Evolutionary conservation across 2,113 vertebrate species (phyloP).

Genomic region (Craseonycteris thonglongyai): DNA sequence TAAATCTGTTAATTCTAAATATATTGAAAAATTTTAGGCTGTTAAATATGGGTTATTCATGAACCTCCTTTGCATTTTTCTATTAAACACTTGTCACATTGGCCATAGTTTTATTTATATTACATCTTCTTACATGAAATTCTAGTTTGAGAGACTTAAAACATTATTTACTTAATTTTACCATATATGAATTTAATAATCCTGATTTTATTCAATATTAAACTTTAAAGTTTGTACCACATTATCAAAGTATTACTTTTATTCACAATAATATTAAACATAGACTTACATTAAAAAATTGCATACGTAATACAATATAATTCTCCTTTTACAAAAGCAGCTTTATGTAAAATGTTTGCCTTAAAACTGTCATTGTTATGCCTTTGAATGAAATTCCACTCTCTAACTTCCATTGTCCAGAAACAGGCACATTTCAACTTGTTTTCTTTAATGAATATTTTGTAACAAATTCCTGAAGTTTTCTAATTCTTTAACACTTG

Average conservation of each 20-base stretch:
- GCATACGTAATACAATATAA: constrained; percentile 61
- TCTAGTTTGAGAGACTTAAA: constrained; percentile 29
- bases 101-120: constrained; percentile 30
- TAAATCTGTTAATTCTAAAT: constrained; percentile 5
- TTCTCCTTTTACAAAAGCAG: constrained; percentile 69
- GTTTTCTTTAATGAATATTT: constrained; percentile 67
- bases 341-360: constrained; percentile 65
- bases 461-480: constrained; percentile 86
- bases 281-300: constrained; percentile 42
- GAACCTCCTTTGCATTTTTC: neutral
- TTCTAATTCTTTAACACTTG: constrained; percentile 90
- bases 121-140: constrained; percentile 31
- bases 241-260: constrained; percentile 58
- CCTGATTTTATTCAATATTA: constrained; percentile 49
- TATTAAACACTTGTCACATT: neutral
- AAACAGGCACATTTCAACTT: constrained; percentile 28
- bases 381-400: constrained; percentile 37
- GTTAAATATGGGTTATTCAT: neutral
- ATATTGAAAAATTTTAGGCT: neutral
- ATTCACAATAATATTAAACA: constrained; percentile 50
- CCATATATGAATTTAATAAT: constrained; percentile 32
- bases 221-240: constrained; percentile 49
- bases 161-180: constrained; percentile 36
- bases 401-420: constrained; percentile 40
- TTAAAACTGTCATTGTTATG: constrained; percentile 48